A percentile compares a stretch with the other conserved stretches of the same genome.
Conservation (phyloP, 2,113 vertebrate species). For the Tragelaphus buxtoni region DNA sequence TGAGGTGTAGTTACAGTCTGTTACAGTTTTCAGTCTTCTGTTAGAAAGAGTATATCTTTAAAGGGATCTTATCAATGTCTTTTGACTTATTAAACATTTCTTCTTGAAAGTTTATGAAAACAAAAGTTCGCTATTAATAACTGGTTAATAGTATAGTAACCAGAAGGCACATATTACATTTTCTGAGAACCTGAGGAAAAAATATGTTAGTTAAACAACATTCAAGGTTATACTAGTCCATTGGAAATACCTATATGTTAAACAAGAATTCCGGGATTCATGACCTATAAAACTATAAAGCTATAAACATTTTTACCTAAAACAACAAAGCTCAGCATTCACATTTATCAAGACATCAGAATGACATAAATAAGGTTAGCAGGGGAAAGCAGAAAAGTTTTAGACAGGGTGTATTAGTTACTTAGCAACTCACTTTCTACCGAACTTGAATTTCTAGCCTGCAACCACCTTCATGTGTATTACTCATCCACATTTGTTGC, state of each 20-base stretch:
- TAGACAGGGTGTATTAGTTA: background rate
- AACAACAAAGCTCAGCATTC: background rate
- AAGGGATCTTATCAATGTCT: background rate
- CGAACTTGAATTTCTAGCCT: background rate
- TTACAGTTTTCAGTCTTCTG: background rate
- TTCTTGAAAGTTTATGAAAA: background rate
- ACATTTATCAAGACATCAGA: background rate
- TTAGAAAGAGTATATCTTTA: background rate
- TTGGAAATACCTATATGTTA: background rate
- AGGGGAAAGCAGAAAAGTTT: background rate
- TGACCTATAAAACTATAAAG: background rate
- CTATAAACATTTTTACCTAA: background rate
- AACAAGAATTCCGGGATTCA: constrained; percentile 4
- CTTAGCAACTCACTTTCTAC: background rate
- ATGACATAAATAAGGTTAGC: background rate
- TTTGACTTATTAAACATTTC: background rate
- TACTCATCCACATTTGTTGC: background rate
- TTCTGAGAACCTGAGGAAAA: background rate
- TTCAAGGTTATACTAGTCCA: background rate
- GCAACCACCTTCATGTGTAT: background rate
- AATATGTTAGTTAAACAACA: background rate
- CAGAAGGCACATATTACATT: background rate
- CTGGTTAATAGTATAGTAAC: background rate
- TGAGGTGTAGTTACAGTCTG: background rate
- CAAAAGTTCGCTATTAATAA: background rate